Evolutionary conservation across 1,140 invertebrate species (phyloP).

Genomic region (Linepithema humile): DNA sequence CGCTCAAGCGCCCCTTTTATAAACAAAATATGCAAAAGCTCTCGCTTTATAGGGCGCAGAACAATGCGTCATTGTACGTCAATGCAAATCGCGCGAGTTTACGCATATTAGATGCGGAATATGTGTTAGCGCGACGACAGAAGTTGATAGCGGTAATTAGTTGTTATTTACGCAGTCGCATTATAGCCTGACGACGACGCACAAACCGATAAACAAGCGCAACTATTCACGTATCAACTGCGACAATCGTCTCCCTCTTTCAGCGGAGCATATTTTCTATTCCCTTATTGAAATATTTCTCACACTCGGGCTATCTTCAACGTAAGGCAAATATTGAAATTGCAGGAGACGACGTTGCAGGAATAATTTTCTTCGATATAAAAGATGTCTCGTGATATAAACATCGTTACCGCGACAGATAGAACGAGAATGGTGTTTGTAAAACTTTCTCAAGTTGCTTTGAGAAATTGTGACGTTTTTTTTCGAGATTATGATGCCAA

Average conservation of each 20-base stretch:
- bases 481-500: slow-evolving; percentile 49
- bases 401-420: neutral
- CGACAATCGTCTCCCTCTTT: neutral
- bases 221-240: neutral
- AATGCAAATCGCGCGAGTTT: slow-evolving; percentile 22
- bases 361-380: neutral
- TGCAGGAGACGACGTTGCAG: neutral
- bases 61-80: slow-evolving; percentile 29
- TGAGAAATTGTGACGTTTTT: slow-evolving; percentile 10
- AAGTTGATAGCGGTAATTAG: neutral
- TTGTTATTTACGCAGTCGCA: neutral
- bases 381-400: slow-evolving; percentile 8
- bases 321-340: neutral
- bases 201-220: neutral
- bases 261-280: neutral
- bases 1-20: neutral
- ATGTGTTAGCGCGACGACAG: neutral
- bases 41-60: neutral
- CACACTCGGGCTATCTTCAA: neutral
- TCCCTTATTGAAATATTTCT: slow-evolving; percentile 24
- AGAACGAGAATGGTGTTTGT: neutral
- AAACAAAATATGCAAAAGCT: slow-evolving; percentile 9
- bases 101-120: neutral
- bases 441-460: neutral
- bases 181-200: neutral